These are phyloP conservation scores for Onychomys torridus DNA, from an alignment of 2,797 vertebrate species.

Conservation along the genomic window DNA sequence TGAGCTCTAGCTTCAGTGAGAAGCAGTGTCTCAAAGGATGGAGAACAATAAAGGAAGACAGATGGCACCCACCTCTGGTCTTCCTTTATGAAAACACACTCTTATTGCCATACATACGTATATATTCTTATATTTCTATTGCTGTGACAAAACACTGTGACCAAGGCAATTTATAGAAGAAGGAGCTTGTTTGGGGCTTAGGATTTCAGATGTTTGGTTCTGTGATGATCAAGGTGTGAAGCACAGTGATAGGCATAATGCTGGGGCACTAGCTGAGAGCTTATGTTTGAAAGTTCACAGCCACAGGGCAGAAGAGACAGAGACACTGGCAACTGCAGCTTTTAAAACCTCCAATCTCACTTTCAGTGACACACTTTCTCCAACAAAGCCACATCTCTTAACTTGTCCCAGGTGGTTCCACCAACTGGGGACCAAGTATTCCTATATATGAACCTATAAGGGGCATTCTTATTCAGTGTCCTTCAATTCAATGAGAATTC, in stretches of 20 bases:
- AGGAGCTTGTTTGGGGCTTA: background rate
- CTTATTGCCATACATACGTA: background rate
- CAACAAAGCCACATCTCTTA: background rate
- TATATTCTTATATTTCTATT: background rate
- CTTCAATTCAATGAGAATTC: background rate
- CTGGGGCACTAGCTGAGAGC: background rate
- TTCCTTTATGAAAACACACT: background rate
- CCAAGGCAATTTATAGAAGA: background rate
- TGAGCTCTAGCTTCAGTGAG: background rate
- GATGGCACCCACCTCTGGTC: background rate
- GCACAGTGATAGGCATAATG: background rate
- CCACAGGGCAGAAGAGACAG: background rate
- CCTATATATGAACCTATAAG: background rate
- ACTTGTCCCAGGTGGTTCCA: background rate
- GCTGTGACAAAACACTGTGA: background rate
- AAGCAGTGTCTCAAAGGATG: background rate
- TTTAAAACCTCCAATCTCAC: background rate
- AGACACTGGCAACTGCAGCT: background rate
- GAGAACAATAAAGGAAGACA: background rate
- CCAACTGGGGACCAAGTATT: background rate
- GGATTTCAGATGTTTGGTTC: background rate
- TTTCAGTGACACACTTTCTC: background rate
- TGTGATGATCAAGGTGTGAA: too few relatives aligned
- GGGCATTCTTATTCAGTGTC: too few relatives aligned
- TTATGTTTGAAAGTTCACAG: background rate